Conservation (phyloP, 2,113 vertebrate species). For the Xiphorhynchus elegans region DNA sequence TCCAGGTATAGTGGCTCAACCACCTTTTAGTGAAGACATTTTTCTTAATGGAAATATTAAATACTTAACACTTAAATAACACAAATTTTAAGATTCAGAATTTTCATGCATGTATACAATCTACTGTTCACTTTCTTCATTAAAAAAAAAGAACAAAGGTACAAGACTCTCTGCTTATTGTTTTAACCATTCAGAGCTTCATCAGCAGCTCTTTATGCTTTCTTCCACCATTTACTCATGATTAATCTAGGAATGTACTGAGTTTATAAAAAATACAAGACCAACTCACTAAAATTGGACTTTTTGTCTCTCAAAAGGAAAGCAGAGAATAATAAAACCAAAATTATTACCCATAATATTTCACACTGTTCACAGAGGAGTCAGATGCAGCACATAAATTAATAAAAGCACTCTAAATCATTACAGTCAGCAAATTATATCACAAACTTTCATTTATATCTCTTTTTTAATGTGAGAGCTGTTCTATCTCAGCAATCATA, state of each 20-base stretch:
- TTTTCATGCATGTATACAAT: not conserved
- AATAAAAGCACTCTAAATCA: not conserved
- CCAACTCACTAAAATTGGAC: not conserved
- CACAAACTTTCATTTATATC: not conserved
- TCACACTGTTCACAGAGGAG: not conserved
- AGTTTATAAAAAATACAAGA: not conserved
- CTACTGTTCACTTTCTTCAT: not conserved
- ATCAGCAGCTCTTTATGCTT: not conserved
- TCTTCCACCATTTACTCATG: not conserved
- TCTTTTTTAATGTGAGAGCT: not conserved
- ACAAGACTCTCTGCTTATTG: not conserved
- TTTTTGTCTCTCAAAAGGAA: not conserved
- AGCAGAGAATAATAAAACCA: not conserved
- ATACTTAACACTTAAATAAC: not conserved
- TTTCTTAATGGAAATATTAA: not conserved
- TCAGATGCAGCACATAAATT: not conserved
- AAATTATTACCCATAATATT: not conserved
- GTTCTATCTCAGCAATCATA: not conserved
- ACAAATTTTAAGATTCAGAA: not conserved
- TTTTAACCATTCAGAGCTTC: not conserved
- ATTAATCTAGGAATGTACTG: not conserved
- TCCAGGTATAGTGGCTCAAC: not conserved
- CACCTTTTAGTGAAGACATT: not conserved
- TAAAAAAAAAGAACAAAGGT: not conserved
- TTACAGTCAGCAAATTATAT: not conserved